These are phyloP conservation scores for Drusus annulatus DNA, from an alignment of 1,140 invertebrate genomes.

Conservation along the genomic window DNA sequence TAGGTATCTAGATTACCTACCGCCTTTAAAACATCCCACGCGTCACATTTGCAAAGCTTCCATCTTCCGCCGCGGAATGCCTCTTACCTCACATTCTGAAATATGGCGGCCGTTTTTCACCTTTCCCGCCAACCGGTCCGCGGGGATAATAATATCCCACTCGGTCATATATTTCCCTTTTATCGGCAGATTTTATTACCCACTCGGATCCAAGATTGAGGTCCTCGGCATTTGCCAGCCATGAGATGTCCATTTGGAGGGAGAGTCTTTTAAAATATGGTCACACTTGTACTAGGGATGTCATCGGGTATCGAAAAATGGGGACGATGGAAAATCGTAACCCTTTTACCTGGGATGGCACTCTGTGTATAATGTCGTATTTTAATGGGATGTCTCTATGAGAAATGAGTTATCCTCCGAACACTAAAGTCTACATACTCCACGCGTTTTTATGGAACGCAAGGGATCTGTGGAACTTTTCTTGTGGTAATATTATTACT, in stretches of 20 bases:
- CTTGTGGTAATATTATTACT: no score
- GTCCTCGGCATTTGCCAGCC: conserved; percentile 37
- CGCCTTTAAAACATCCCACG: conserved; percentile 10
- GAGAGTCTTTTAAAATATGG: conserved; percentile 41
- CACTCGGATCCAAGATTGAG: conserved; percentile 47
- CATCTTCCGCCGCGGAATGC: conserved; percentile 18
- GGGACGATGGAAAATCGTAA: background rate
- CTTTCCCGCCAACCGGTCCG: conserved; percentile 51
- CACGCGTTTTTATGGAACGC: no score
- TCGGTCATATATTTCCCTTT: conserved; percentile 52
- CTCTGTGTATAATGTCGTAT: conserved; percentile 3
- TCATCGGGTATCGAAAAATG: conserved; percentile 37
- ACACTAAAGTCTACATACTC: no score
- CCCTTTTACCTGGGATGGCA: background rate
- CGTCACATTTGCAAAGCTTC: conserved; percentile 34
- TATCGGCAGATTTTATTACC: conserved; percentile 56
- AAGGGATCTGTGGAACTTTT: no score
- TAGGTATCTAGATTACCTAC: background rate
- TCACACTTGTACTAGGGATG: conserved; percentile 40
- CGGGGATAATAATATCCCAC: conserved; percentile 18
- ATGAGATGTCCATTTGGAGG: conserved; percentile 40
- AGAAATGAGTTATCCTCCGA: no score
- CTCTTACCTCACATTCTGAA: conserved; percentile 44
- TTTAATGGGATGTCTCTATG: no score
- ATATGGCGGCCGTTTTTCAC: conserved; percentile 53